Conservation (phyloP, 2,888 invertebrate genomes). For the Altica lythri region DNA sequence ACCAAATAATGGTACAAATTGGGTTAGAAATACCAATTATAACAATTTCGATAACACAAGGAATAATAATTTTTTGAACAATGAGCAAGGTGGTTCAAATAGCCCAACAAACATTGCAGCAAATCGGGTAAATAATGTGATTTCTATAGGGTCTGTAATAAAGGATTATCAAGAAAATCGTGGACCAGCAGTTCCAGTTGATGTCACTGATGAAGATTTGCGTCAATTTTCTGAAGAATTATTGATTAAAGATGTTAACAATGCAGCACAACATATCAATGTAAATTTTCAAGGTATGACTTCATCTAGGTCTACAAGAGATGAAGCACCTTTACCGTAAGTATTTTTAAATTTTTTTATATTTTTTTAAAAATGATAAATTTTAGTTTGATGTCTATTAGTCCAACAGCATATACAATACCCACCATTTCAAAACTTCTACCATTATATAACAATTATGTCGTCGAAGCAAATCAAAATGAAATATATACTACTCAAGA, state of each 20-base stretch:
- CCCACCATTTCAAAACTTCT: slow-evolving; percentile 76
- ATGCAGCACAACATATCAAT: slow-evolving; percentile 71
- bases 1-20: slow-evolving; percentile 30
- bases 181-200: too few relatives aligned
- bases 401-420: slow-evolving; percentile 66
- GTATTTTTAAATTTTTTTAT: slow-evolving; percentile 48
- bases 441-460: slow-evolving; percentile 83
- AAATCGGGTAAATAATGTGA: slow-evolving; percentile 17
- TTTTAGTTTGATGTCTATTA: slow-evolving; percentile 69
- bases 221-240: slow-evolving; percentile 73
- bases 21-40: slow-evolving; percentile 30
- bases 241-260: slow-evolving; percentile 73
- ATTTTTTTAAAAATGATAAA: neutral
- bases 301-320: slow-evolving; percentile 67
- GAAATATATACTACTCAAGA: slow-evolving; percentile 80
- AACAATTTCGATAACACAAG: slow-evolving; percentile 2
- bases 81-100: slow-evolving; percentile 22
- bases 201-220: slow-evolving; percentile 53
- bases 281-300: slow-evolving; percentile 78
- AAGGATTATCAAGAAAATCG: too few relatives aligned
- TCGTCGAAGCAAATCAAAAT: slow-evolving; percentile 71
- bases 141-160: slow-evolving; percentile 25
- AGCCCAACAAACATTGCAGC: neutral
- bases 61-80: slow-evolving; percentile 29
- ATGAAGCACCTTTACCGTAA: slow-evolving; percentile 79